Conservation (phyloP, 2,113 vertebrate species). For the Lophochroa leadbeateri region DNA sequence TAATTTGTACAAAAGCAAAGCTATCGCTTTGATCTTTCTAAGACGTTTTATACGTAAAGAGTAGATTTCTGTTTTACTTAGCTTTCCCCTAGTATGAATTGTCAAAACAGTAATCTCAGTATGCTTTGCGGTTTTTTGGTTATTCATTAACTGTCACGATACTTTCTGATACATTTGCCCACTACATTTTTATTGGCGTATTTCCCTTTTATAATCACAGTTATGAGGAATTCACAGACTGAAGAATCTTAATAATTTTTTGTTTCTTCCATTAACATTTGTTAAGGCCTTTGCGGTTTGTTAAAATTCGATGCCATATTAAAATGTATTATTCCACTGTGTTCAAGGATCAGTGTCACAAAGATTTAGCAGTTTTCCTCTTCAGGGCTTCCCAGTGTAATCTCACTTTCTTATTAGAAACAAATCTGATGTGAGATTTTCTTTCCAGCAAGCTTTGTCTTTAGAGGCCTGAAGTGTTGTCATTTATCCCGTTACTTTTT, state of each 20-base stretch:
- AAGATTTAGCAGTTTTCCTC: constrained; percentile 25
- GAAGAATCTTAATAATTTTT: constrained; percentile 33
- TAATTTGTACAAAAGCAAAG: background rate
- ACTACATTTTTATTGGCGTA: background rate
- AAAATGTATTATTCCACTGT: constrained; percentile 43
- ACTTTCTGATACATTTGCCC: constrained; percentile 34
- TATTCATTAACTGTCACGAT: constrained; percentile 47
- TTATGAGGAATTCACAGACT: background rate
- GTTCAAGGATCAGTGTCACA: background rate
- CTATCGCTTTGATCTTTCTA: background rate
- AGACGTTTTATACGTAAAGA: constrained; percentile 26
- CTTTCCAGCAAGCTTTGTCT: constrained; percentile 16
- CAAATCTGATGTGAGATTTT: constrained; percentile 20
- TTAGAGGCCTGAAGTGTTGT: background rate
- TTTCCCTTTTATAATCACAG: constrained; percentile 11
- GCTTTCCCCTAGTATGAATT: constrained; percentile 34
- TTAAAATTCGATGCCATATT: constrained; percentile 21
- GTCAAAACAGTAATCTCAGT: constrained; percentile 16
- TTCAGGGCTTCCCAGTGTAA: background rate
- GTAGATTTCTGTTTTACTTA: constrained; percentile 32
- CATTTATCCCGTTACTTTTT: background rate
- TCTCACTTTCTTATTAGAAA: constrained; percentile 26
- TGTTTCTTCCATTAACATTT: constrained; percentile 41
- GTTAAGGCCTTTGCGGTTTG: background rate
- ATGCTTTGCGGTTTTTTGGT: constrained; percentile 36